phyloP scores from a whole-genome alignment of 2,797 vertebrate species.

The Valencia hispanica region DNA sequence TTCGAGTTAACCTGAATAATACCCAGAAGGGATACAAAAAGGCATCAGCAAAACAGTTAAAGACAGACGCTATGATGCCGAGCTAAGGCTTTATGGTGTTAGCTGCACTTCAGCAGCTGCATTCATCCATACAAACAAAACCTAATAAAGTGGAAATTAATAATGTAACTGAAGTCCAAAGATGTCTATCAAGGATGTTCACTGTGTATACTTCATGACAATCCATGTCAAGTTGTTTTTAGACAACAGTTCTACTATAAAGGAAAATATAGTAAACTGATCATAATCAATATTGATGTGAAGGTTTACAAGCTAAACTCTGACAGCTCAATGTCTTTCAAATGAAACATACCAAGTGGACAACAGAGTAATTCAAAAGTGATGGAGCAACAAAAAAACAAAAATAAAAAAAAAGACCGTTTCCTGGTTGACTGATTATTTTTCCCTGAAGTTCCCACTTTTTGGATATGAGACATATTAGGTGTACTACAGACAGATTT shows the following conservation, averaged over 20 bases:
- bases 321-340: too few relatives aligned
- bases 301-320: constrained; percentile 20
- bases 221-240: constrained; percentile 27
- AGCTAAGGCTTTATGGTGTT: constrained; percentile 67
- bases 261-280: constrained; percentile 39
- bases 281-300: constrained; percentile 31
- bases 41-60: constrained; percentile 22
- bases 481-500: constrained; percentile 2
- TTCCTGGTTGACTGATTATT: constrained; percentile 34
- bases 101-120: constrained; percentile 52
- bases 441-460: constrained; percentile 34
- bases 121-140: constrained; percentile 26
- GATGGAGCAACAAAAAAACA: constrained; percentile 42
- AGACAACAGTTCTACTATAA: constrained; percentile 20
- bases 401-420: constrained; percentile 18
- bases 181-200: constrained; percentile 1
- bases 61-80: constrained; percentile 30
- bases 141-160: constrained; percentile 32
- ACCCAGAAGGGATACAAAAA: constrained; percentile 19
- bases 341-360: too few relatives aligned
- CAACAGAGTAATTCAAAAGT: constrained; percentile 40
- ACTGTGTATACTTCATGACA: constrained; percentile 26
- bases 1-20: constrained; percentile 28
- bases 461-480: constrained; percentile 35
- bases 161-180: constrained; percentile 13